Conservation (phyloP, 2,888 invertebrate genomes). For the Lepidonotus clava region DNA sequence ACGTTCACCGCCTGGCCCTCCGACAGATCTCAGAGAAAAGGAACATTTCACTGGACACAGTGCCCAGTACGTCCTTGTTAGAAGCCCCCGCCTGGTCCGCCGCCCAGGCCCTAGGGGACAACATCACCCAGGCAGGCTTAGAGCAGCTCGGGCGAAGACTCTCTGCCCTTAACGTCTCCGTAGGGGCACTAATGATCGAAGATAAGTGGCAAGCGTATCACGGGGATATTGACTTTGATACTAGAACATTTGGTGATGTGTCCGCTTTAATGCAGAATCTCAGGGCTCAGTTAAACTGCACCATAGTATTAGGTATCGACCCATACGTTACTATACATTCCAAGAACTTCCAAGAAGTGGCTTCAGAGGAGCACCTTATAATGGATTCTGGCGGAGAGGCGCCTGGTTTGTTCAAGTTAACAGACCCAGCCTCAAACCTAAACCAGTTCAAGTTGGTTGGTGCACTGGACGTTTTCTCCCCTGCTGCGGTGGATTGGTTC, state of each 20-base stretch:
- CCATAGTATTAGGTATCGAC: neutral
- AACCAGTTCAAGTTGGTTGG: neutral
- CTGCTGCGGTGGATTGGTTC: neutral
- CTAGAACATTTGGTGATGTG: slow-evolving; percentile 86
- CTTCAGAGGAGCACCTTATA: neutral
- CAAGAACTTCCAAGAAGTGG: neutral
- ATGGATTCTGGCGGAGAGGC: slow-evolving; percentile 43
- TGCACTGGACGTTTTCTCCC: slow-evolving; percentile 10
- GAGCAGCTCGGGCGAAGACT: slow-evolving; percentile 66
- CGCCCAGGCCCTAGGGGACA: slow-evolving; percentile 64
- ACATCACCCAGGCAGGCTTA: slow-evolving; percentile 84
- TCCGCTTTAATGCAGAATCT: neutral
- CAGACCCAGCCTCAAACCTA: neutral
- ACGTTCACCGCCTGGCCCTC: slow-evolving; percentile 78
- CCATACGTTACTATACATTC: slow-evolving; percentile 33
- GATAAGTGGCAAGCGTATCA: slow-evolving; percentile 93
- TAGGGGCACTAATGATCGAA: slow-evolving; percentile 85
- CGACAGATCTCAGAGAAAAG: slow-evolving; percentile 82
- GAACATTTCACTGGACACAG: neutral
- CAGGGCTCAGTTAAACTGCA: neutral
- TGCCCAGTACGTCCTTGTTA: neutral
- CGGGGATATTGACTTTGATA: slow-evolving; percentile 88
- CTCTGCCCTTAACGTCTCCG: slow-evolving; percentile 65
- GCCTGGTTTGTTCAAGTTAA: slow-evolving; percentile 10
- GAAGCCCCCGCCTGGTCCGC: neutral